Evolutionary conservation across 1,140 invertebrate genomes (phyloP), one percentile per base, ranked within the genome.

Genomic region (Drosophila kurseongensis): DNA sequence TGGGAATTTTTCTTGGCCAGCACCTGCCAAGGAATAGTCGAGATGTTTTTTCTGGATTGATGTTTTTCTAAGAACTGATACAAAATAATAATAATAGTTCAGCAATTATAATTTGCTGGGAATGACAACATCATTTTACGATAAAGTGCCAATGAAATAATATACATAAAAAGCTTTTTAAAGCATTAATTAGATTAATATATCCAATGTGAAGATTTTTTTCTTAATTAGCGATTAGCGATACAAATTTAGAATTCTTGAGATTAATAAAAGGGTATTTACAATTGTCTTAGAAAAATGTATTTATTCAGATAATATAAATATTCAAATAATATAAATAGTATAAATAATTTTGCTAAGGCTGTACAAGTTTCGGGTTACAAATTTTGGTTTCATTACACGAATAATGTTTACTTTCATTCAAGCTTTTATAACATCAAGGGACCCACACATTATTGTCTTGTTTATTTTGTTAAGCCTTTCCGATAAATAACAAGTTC

Each of bases 401-500:
- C 2, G 14, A 32, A 32, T 16, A 10, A 13, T 18, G 32, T 51
- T 52, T 52, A 36, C 50, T 36, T 52, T 52, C 50, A 52, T 52
- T 36, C 35, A 52, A 12, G 32, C n/a, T 52, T 36, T 36, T 14
- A 12, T 50, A 50, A 14, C 27, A 35, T 16, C 32, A 35, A 18
- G 8, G 12, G 16, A 35, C 38, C 54, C 54, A 62, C 60, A 5
- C 60, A 32, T n/a, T 42, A 6, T 29, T 35, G 16, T 23, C 51
- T 35, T 29, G 16, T 58, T 62, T 58, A 13, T 16, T 56, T 12
- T 57, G 36, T 57, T 13, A 56, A 40, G 2, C 48, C n/a, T 29
- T 61, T 40, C 32, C 27, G 40, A 32, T 67, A 40, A 62, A 57
- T 38, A 57, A 48, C 29, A 57, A 41, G 36, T 55, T 69, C 12